These are phyloP conservation scores for Theretra japonica DNA, from an alignment of 2,888 invertebrate species.

Conservation along the genomic window DNA sequence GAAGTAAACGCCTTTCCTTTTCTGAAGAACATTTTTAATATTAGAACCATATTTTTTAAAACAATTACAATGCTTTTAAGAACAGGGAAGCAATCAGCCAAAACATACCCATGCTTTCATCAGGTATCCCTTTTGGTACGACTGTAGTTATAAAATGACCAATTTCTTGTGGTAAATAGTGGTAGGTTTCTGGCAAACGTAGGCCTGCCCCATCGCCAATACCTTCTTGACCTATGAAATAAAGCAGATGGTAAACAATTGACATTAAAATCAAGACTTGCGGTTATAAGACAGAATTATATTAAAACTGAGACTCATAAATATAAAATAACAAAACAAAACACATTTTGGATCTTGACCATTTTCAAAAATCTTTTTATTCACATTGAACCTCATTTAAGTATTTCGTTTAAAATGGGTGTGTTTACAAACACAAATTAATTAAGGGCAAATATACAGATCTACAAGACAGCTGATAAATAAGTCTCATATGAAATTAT, in stretches of 20 bases:
- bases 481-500: too few species aligned
- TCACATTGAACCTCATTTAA: too few species aligned
- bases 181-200: conserved; percentile 88
- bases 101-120: conserved; percentile 87
- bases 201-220: conserved; percentile 80
- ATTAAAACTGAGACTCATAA: not conserved
- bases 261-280: not conserved
- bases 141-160: conserved; percentile 91
- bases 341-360: not conserved
- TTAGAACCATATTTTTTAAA: not conserved
- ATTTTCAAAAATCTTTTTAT: too few species aligned
- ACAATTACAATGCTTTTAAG: not conserved
- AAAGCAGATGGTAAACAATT: too few species aligned
- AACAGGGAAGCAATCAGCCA: not conserved
- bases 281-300: not conserved
- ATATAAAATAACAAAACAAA: not conserved
- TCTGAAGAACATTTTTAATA: conserved; percentile 69
- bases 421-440: too few species aligned
- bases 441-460: too few species aligned
- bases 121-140: conserved; percentile 87
- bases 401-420: too few species aligned
- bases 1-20: conserved; percentile 87
- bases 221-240: conserved; percentile 74
- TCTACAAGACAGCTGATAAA: too few species aligned
- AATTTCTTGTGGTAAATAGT: conserved; percentile 89